Evolutionary conservation across 2,888 invertebrate species (phyloP).

Genomic region (Mesodorylaimus sp.): DNA sequence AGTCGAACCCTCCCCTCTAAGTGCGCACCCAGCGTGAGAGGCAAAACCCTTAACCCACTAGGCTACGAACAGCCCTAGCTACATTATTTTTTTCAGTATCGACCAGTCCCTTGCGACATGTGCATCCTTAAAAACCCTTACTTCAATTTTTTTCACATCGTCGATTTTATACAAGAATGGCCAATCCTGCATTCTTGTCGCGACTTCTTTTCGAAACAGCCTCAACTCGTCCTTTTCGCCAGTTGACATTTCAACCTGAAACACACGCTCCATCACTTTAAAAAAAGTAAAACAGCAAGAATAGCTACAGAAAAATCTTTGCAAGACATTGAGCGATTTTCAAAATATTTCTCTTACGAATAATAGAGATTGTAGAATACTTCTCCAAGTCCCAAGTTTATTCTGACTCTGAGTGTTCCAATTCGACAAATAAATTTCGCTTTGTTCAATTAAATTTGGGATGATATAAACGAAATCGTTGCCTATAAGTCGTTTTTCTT

Average conservation of each 20-base stretch:
- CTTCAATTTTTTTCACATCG: no score
- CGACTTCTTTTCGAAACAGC: constrained; percentile 17
- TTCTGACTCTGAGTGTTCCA: not conserved
- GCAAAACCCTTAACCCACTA: no score
- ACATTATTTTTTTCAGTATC: no score
- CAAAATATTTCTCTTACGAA: constrained; percentile 5
- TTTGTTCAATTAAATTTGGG: constrained; percentile 13
- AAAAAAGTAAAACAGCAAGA: not conserved
- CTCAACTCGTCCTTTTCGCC: constrained; percentile 12
- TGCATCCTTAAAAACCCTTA: no score
- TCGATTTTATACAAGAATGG: constrained; percentile 15
- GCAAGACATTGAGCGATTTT: not conserved
- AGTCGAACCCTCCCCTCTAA: no score
- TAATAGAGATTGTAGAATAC: no score
- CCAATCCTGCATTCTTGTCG: constrained; percentile 14
- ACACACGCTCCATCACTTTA: no score
- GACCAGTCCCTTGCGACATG: no score
- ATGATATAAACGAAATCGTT: constrained; percentile 21
- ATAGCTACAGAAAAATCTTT: not conserved
- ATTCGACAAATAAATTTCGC: not conserved
- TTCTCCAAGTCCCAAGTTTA: not conserved
- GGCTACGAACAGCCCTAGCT: not conserved
- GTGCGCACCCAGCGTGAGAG: no score
- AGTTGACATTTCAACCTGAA: constrained; percentile 9
- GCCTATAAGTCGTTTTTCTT: constrained; percentile 3